A percentile compares a stretch with the other conserved stretches of the same genome.
These are phyloP conservation scores for Cryptosula pallasiana DNA, from an alignment of 2,888 invertebrate species.

Conservation along the genomic window DNA sequence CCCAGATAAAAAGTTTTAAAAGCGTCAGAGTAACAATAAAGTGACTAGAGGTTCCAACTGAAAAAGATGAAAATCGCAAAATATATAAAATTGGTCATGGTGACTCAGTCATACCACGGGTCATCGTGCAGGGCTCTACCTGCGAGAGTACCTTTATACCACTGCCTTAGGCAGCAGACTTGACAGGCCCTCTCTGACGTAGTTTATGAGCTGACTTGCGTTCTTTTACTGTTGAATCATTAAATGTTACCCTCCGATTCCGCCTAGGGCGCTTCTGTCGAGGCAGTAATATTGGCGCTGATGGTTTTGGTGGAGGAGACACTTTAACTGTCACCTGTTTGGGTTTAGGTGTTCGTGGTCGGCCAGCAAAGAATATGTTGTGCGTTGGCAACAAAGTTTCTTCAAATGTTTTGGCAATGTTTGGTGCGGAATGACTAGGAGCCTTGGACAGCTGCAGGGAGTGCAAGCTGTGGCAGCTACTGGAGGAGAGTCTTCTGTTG, in stretches of 20 bases:
- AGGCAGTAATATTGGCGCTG: background rate
- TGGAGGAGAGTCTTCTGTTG: background rate
- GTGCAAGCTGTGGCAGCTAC: background rate
- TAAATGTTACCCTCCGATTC: background rate
- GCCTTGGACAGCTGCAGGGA: background rate
- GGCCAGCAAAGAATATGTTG: slow-evolving; percentile 24
- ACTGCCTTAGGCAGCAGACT: too few species aligned
- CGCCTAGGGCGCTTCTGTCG: background rate
- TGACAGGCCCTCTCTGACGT: too few species aligned
- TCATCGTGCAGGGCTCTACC: too few species aligned
- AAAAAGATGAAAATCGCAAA: too few species aligned
- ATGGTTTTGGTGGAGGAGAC: background rate
- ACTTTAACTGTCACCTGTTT: background rate
- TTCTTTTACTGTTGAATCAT: too few species aligned
- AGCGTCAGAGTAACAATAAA: too few species aligned
- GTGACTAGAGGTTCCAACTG: too few species aligned
- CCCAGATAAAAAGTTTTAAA: too few species aligned
- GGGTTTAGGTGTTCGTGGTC: background rate
- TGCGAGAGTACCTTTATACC: too few species aligned
- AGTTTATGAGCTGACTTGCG: too few species aligned
- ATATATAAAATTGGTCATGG: too few species aligned
- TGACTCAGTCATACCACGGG: too few species aligned
- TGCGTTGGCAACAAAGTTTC: slow-evolving; percentile 14
- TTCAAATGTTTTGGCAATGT: background rate
- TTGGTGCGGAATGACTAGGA: background rate